These are phyloP conservation scores for Stichopus chloronotus DNA, from an alignment of 35 echinoderm and acorn worm genomes.

Conservation along the genomic window DNA sequence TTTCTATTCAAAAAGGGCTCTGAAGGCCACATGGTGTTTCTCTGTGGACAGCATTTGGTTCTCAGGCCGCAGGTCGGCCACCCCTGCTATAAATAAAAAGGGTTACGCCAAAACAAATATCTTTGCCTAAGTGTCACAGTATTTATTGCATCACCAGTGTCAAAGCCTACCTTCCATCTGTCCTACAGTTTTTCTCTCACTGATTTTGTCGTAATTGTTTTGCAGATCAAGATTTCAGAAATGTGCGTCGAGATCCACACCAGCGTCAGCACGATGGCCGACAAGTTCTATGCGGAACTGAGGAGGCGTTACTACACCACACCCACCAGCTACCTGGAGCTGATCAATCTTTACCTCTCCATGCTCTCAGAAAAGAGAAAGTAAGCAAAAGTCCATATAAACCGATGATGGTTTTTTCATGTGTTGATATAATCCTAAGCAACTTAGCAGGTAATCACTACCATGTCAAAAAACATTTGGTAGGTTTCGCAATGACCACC, in stretches of 20 bases:
- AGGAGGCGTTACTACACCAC: conserved; percentile 97
- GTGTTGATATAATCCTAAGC: background rate
- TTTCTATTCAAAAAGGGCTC: no score
- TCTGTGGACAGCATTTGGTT: no score
- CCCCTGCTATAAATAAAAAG: no score
- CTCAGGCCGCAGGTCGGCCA: no score
- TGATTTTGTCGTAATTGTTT: background rate
- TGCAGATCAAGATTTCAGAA: conserved; percentile 88
- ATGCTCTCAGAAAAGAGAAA: conserved; percentile 94
- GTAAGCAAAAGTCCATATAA: conserved; percentile 46
- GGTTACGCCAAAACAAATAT: no score
- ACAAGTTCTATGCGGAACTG: conserved; percentile 89
- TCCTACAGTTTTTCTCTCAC: no score
- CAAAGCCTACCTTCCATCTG: no score
- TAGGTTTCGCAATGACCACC: no score
- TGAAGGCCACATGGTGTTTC: no score
- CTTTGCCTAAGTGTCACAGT: no score
- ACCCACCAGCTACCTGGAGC: conserved; percentile 96
- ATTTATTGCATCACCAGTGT: no score
- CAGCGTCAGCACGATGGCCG: conserved; percentile 96
- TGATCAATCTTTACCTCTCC: conserved; percentile 98
- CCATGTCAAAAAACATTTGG: no score
- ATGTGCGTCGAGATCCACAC: conserved; percentile 99
- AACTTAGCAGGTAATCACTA: background rate
- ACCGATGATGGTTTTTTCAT: background rate